phyloP scores from a whole-genome alignment of 2,797 vertebrate genomes.

The Psittacula derbiana region DNA sequence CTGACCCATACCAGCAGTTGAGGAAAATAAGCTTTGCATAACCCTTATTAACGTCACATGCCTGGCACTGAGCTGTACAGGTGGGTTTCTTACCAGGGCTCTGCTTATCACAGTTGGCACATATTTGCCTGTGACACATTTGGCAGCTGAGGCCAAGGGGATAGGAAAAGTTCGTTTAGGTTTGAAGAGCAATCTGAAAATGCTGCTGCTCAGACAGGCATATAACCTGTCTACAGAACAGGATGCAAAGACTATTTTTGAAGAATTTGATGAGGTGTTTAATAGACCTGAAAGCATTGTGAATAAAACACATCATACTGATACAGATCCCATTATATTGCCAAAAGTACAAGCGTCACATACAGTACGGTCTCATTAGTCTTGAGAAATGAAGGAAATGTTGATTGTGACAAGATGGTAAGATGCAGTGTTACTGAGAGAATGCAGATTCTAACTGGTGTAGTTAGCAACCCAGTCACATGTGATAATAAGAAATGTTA shows the following conservation, averaged over 20 bases:
- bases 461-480: neutral
- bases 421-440: slow-evolving; percentile 13
- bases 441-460: neutral
- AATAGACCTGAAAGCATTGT: slow-evolving; percentile 58
- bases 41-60: neutral
- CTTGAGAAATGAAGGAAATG: slow-evolving; percentile 29
- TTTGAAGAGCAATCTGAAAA: slow-evolving; percentile 41
- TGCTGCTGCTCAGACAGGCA: slow-evolving; percentile 8
- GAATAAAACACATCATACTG: slow-evolving; percentile 66
- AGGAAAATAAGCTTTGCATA: neutral
- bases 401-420: slow-evolving; percentile 47
- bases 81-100: neutral
- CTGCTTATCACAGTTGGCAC: neutral
- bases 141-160: neutral
- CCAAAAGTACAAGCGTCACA: slow-evolving; percentile 46
- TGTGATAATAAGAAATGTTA: neutral
- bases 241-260: slow-evolving; percentile 58
- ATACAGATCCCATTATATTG: slow-evolving; percentile 56
- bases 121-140: neutral
- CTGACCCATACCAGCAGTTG: neutral
- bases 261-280: slow-evolving; percentile 70
- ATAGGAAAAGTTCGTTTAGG: neutral
- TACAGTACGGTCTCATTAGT: slow-evolving; percentile 43
- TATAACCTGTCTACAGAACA: slow-evolving; percentile 58
- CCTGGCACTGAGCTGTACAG: neutral